Conservation (phyloP, 1,140 invertebrate species). For the Brachionus paranguensis region DNA sequence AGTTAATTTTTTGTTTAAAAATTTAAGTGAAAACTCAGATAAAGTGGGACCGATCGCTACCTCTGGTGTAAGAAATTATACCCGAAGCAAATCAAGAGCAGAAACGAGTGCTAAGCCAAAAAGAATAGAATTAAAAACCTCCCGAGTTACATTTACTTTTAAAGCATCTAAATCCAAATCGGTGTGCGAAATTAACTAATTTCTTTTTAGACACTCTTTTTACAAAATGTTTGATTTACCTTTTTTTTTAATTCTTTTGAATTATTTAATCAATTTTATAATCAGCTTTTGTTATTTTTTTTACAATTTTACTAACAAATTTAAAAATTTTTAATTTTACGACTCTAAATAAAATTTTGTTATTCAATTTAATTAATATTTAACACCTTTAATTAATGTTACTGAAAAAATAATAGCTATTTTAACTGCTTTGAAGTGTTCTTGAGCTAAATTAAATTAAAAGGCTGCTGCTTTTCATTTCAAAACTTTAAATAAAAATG, state of each 20-base stretch:
- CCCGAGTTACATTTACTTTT: conserved; percentile 4
- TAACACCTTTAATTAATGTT: neutral
- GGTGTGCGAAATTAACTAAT: neutral
- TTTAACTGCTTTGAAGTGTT: neutral
- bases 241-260: neutral
- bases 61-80: neutral
- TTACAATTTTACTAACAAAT: neutral
- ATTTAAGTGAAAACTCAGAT: neutral
- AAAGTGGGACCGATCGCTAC: neutral
- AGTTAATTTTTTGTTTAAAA: neutral
- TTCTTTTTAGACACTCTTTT: neutral
- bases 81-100: conserved; percentile 6
- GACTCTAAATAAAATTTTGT: neutral
- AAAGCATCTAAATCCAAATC: conserved; percentile 16
- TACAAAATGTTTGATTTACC: neutral
- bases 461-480: neutral
- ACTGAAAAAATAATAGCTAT: neutral
- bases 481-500: too few species aligned
- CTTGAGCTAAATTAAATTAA: neutral
- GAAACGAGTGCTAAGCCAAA: conserved; percentile 7
- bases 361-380: neutral
- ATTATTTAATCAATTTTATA: neutral
- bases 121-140: neutral
- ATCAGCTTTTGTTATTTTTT: neutral
- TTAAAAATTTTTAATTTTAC: neutral